These are phyloP conservation scores for Brenthis ino DNA, from an alignment of 2,888 invertebrate genomes.

Conservation along the genomic window DNA sequence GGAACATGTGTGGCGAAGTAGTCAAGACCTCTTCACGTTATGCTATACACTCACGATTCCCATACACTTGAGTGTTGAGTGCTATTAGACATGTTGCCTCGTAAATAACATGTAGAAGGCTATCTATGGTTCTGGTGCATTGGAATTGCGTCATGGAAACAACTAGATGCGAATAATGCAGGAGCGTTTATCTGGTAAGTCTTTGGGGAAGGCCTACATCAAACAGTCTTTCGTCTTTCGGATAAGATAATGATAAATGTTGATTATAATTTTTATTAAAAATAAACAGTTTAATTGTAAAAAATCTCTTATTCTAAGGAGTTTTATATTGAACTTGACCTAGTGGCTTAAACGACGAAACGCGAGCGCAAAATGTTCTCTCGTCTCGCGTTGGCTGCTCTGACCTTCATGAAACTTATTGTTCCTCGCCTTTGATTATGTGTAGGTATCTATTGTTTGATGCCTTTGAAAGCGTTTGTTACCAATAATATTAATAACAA, in stretches of 20 bases:
- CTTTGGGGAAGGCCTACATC: too few relatives aligned
- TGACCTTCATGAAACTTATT: slow-evolving; percentile 51
- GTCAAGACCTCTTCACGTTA: slow-evolving; percentile 31
- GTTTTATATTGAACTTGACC: slow-evolving; percentile 64
- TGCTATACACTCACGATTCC: slow-evolving; percentile 22
- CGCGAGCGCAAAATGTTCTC: slow-evolving; percentile 41
- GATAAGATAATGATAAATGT: background rate
- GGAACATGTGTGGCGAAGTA: slow-evolving; percentile 32
- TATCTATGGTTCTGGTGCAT: too few relatives aligned
- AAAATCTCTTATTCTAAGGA: background rate
- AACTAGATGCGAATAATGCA: too few relatives aligned
- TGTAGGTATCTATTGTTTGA: slow-evolving; percentile 27
- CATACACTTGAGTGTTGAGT: slow-evolving; percentile 45
- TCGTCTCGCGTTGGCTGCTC: slow-evolving; percentile 47
- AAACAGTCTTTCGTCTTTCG: too few relatives aligned
- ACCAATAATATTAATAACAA: slow-evolving; percentile 27
- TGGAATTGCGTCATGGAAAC: too few relatives aligned
- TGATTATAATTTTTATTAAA: background rate
- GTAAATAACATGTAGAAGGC: background rate
- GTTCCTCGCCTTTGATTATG: slow-evolving; percentile 44
- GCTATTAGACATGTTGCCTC: slow-evolving; percentile 32
- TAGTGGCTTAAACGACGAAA: slow-evolving; percentile 43
- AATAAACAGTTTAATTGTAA: background rate
- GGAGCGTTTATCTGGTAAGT: too few relatives aligned
- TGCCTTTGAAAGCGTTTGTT: slow-evolving; percentile 19